Base-by-base conservation (phyloP, 2,888 invertebrate genomes). In the Amblyjoppa proteus region DNA sequence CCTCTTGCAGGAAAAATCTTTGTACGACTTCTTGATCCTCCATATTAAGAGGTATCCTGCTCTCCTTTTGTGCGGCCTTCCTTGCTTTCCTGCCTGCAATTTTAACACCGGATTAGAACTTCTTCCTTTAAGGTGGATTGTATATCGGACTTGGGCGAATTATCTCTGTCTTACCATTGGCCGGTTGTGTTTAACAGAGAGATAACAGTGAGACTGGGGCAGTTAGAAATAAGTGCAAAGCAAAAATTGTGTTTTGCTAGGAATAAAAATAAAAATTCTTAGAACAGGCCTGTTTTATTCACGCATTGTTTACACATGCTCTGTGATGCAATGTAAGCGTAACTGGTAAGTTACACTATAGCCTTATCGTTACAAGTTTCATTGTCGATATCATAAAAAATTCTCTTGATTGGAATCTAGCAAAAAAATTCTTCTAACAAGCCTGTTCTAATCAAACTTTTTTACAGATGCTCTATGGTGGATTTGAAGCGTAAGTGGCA, bases 21-120 rank as follows among this genome's bases (percentile, higher is more conserved):
- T 99, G 99, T 93, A 99, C 97, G 64, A 98, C 98, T 94, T 98
- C 98, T 91, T 98, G 98, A 94, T 99, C 98, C 91, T 96, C 97
- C 93, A 98, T 96, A 93, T 99, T 97, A 3, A 99, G 99, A 92
- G 98, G 95, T 86, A 91, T 93, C 31, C 94, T 91, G 56, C 89
- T 89, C 74, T 88, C 58, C 74, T 90, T 92, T 81, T 91, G 93
- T 41, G 94, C 95, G 90, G 96, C 95, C 90, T 95, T 95, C 41
- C 94, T 95, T 38, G 96, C 96, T 91, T 95, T 95, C 90, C 97
- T 95, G 87, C 96, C 97, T 97, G 91, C 51, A 85, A 87, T 53
- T 16, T 7, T 6, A 2, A 34, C 3, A 34, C 5, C 13, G 0
- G n/a, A 34, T 64, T 34, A 34, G 11, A 31, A 28, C 16, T 16